A percentile compares a stretch with the other conserved stretches of the same genome.
Conservation (phyloP, 2,888 invertebrate genomes). For the Scotopteryx bipunctaria region DNA sequence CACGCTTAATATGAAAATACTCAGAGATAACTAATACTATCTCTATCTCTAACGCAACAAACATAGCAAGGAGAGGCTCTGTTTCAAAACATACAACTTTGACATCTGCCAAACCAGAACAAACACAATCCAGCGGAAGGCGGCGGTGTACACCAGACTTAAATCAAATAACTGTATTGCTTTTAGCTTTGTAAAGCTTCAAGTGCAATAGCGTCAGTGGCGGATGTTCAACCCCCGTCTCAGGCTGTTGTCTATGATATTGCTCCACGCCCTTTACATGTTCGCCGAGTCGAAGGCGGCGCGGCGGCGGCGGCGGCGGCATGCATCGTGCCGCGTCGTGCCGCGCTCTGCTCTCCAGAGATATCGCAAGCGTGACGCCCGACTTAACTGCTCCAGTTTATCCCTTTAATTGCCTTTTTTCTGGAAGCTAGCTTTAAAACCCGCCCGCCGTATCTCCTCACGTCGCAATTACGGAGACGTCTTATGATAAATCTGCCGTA, state of each 20-base stretch:
- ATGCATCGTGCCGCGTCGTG: slow-evolving; percentile 51
- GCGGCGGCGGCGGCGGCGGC: slow-evolving; percentile 57
- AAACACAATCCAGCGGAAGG: slow-evolving; percentile 80
- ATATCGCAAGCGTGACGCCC: slow-evolving; percentile 73
- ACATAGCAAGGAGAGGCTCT: slow-evolving; percentile 70
- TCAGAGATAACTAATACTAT: slow-evolving; percentile 62
- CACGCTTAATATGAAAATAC: slow-evolving; percentile 31
- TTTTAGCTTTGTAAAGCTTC: slow-evolving; percentile 82
- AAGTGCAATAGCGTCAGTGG: slow-evolving; percentile 80
- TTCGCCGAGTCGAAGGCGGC: slow-evolving; percentile 66
- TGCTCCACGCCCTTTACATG: slow-evolving; percentile 82
- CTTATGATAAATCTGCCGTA: slow-evolving; percentile 83
- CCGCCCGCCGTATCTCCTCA: slow-evolving; percentile 80
- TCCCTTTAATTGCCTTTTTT: slow-evolving; percentile 83
- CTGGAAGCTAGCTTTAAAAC: slow-evolving; percentile 75
- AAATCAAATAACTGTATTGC: slow-evolving; percentile 84
- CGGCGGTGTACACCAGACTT: slow-evolving; percentile 78
- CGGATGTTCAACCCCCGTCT: slow-evolving; percentile 77
- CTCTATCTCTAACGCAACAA: slow-evolving; percentile 68
- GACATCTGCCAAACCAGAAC: slow-evolving; percentile 82
- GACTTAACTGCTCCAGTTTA: slow-evolving; percentile 79
- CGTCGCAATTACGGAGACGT: slow-evolving; percentile 83
- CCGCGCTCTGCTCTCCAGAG: slow-evolving; percentile 54
- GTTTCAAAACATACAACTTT: slow-evolving; percentile 82
- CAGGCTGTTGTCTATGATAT: slow-evolving; percentile 81